Evolutionary conservation across 2,888 invertebrate genomes (phyloP), one percentile per base, ranked within the genome.

Genomic region (Anthophora plumipes): DNA sequence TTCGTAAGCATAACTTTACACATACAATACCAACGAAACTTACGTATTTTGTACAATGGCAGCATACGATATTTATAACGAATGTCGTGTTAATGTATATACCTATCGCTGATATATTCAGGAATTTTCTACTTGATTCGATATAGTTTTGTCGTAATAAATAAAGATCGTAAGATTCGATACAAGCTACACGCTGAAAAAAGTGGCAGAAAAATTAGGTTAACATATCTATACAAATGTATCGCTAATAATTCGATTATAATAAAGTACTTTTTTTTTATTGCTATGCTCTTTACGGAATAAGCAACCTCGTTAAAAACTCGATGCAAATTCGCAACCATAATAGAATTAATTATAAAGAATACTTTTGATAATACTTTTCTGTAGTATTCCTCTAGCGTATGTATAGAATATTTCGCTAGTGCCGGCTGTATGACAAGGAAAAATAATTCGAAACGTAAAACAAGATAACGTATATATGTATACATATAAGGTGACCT

Each of bases 331-430:
- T 20, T 41, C 67, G 66, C 46, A 50, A 75, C 66, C 22, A 67
- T 66, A 37, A 54, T 63, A 64, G 31, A 31, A 69, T 60, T 75
- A 66, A 63, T 52, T 61, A 50, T 66, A 80, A 74, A 52, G 72
- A 81, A 77, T 82, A 82, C 77, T 74, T 74, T 43, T 63, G 22
- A 17, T 81, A 79, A 81, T 74, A 75, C 74, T 74, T 77, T 54
- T 48, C 39, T 48, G 37, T 71, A 70, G 69, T 81, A 80, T 73
- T 20, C 64, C 22, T 46, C 55, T 74, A 79, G 17, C 43, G 17
- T 14, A 46, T 50, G 22, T 4, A 25, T 14, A 17, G 22, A 43
- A 20, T 25, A 11, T 20, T 72, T 41, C 43, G 55, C 12, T 17
- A 11, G 11, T 46, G 9, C 31, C 43, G 39, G 11, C 9, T 48